Percentiles rank a stretch among this genome's conserved stretches.
Conservation (phyloP, 2,888 invertebrate genomes). For the Trissoscelio sp. region DNA sequence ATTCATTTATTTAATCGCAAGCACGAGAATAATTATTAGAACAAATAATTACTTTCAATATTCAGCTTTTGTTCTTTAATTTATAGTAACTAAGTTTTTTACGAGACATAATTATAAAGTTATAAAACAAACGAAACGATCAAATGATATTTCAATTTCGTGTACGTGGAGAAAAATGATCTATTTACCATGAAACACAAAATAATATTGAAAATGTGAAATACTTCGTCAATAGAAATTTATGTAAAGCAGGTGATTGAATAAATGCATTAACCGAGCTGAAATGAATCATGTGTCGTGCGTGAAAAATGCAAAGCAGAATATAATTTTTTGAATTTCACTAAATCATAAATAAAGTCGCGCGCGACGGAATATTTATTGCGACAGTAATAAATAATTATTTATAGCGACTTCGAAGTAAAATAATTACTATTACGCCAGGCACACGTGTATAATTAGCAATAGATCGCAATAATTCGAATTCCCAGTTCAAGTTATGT, state of each 20-base stretch:
- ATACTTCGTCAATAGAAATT: constrained; percentile 15
- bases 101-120: too few relatives aligned
- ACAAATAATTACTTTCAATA: too few relatives aligned
- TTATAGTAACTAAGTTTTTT: too few relatives aligned
- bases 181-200: neutral
- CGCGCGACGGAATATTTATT: constrained; percentile 37
- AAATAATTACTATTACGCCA: constrained; percentile 51
- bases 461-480: constrained; percentile 14
- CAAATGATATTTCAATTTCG: too few relatives aligned
- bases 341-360: constrained; percentile 41
- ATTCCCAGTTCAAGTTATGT: constrained; percentile 7
- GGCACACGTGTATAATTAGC: constrained; percentile 39
- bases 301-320: constrained; percentile 29
- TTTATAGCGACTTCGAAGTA: constrained; percentile 23
- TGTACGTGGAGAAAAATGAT: too few relatives aligned
- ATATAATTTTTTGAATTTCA: constrained; percentile 38
- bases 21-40: too few relatives aligned
- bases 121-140: too few relatives aligned
- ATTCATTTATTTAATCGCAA: constrained; percentile 40
- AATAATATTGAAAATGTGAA: constrained; percentile 4
- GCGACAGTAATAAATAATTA: constrained; percentile 45
- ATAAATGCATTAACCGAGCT: constrained; percentile 36
- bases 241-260: constrained; percentile 32
- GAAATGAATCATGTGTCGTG: constrained; percentile 25
- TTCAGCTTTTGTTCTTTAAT: neutral